Conservation (phyloP, 53 echinoderm and acorn worm species). For the Patiria pectinifera region DNA sequence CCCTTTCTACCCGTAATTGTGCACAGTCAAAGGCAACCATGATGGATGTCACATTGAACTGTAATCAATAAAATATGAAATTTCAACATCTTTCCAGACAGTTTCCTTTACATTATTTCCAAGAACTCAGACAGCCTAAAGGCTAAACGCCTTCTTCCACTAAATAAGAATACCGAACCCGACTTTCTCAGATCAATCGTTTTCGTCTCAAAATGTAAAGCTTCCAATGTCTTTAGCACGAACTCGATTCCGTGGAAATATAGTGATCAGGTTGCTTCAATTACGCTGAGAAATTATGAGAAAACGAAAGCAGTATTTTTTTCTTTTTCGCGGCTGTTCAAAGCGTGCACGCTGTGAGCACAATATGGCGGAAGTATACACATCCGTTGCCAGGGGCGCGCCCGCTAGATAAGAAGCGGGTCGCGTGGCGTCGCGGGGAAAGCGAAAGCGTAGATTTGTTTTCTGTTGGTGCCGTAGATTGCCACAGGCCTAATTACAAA, state of each 20-base stretch:
- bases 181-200: too few relatives aligned
- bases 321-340: background rate
- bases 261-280: background rate
- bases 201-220: too few relatives aligned
- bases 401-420: slow-evolving; percentile 19
- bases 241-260: background rate
- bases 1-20: too few relatives aligned
- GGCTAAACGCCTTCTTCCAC: too few relatives aligned
- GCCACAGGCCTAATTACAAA: background rate
- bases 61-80: too few relatives aligned
- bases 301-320: slow-evolving; percentile 31
- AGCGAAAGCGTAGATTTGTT: background rate
- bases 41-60: too few relatives aligned
- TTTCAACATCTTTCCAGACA: too few relatives aligned
- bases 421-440: background rate
- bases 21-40: too few relatives aligned
- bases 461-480: background rate
- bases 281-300: background rate
- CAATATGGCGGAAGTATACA: slow-evolving; percentile 28
- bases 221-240: background rate
- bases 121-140: too few relatives aligned
- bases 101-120: too few relatives aligned
- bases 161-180: too few relatives aligned
- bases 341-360: background rate
- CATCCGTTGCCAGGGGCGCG: slow-evolving; percentile 50